Conservation (phyloP, 2,797 vertebrate genomes). For the Pempheris klunzingeri region DNA sequence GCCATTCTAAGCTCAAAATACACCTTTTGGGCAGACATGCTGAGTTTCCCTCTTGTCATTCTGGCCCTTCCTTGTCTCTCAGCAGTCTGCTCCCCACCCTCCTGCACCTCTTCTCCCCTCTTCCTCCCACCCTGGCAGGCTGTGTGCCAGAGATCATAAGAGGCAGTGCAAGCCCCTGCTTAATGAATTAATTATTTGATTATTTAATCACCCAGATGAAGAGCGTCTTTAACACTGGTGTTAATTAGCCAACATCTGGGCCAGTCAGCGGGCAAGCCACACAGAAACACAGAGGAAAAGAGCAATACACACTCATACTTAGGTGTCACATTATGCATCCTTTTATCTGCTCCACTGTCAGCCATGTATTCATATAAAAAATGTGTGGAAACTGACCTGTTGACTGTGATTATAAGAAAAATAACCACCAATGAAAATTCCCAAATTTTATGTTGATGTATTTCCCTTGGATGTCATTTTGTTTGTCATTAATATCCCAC, state of each 20-base stretch:
- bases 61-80: conserved; percentile 49
- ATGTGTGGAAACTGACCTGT: not conserved
- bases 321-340: conserved; percentile 30
- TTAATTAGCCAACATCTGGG: conserved; percentile 89
- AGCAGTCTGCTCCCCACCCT: conserved; percentile 50
- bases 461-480: not conserved
- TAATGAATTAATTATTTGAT: conserved; percentile 89
- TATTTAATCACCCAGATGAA: conserved; percentile 90
- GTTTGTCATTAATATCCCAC: not conserved
- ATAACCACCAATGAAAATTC: not conserved
- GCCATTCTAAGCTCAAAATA: conserved; percentile 26
- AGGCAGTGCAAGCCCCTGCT: conserved; percentile 80
- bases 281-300: conserved; percentile 56
- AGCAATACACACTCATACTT: conserved; percentile 48
- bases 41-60: conserved; percentile 33
- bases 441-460: not conserved
- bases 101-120: conserved; percentile 38
- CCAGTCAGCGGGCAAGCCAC: conserved; percentile 75
- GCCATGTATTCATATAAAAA: not conserved
- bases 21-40: conserved; percentile 28
- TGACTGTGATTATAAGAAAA: not conserved
- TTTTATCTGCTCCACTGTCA: conserved; percentile 14
- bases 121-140: conserved; percentile 62
- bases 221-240: conserved; percentile 85
- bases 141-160: conserved; percentile 84